Percentiles rank a stretch among this genome's conserved stretches.
Conservation (phyloP, 2,113 vertebrate species). For the Halcyon senegalensis region DNA sequence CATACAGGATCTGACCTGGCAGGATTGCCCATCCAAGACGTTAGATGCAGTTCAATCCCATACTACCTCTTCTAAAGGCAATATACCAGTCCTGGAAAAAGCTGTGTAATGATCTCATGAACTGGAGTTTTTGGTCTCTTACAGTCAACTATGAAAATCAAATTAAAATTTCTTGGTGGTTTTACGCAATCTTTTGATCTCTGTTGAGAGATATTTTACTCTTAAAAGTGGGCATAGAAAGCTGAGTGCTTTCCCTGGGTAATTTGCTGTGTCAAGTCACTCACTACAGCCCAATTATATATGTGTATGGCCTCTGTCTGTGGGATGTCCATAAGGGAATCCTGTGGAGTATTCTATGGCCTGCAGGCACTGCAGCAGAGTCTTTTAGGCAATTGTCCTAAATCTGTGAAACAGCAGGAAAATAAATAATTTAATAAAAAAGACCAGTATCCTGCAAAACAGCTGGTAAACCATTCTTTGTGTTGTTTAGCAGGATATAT, state of each 20-base stretch:
- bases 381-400: not conserved
- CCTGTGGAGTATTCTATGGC: not conserved
- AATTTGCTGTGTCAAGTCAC: not conserved
- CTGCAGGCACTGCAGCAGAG: not conserved
- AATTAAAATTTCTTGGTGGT: not conserved
- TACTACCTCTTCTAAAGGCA: not conserved
- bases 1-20: not conserved
- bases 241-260: not conserved
- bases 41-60: not conserved
- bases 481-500: not conserved
- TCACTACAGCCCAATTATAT: not conserved
- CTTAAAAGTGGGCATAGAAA: not conserved
- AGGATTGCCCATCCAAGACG: not conserved
- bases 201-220: not conserved
- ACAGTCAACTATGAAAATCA: not conserved
- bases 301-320: not conserved
- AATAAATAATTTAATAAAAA: constrained; percentile 26
- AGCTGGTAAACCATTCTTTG: not conserved
- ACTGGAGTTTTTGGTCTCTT: not conserved
- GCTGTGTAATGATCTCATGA: not conserved
- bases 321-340: not conserved
- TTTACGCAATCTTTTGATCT: not conserved
- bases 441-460: constrained; percentile 1
- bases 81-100: not conserved
- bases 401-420: not conserved